Evolutionary conservation across 2,888 invertebrate species (phyloP), one percentile per base, ranked within the genome.

Genomic region (Nycteola revayana): DNA sequence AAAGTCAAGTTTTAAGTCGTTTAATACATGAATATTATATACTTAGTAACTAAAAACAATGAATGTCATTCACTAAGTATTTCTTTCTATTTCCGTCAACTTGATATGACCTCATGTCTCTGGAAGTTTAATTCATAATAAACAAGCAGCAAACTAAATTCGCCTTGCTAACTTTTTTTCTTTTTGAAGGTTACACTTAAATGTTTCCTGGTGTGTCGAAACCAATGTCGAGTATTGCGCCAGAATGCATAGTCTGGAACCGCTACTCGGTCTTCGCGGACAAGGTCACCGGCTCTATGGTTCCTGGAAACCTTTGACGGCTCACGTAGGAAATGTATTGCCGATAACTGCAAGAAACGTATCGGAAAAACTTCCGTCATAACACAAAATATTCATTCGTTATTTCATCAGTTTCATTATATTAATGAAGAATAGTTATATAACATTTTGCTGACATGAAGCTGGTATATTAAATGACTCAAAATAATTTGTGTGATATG

Each of bases 171-270:
- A 66, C 62, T 66, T 65, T 68, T 70, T 70, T 64, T 21, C 21
- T 5, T 55, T 51, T 52, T 50, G 60, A 66, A 74, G 71, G 73
- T 66, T 57, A 63, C 8, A 39, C 37, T 49, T 64, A 60, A 62
- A 60, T 60, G 45, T 64, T 73, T 74, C 70, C 74, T 68, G 60
- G 57, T 72, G 53, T 73, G 71, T 65, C 60, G 69, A 73, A 50
- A 73, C 43, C 51, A 57, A 58, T 56, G 57, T 40, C 52, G 38
- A 49, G 39, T 70, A 58, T 72, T 73, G 64, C 74, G 41, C 66
- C 66, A 75, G 72, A 71, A 62, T 57, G 55, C 67, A 62, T 42
- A 29, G 46, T 66, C 67, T 73, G 72, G 65, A 73, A 73, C 65
- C 48, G 42, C 41, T 37, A 32, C 10, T 39, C 35, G 49, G 46